Percentiles rank a stretch among this genome's conserved stretches.
Conservation (phyloP, 1,140 invertebrate species). For the Druon quercuslanigerum region DNA sequence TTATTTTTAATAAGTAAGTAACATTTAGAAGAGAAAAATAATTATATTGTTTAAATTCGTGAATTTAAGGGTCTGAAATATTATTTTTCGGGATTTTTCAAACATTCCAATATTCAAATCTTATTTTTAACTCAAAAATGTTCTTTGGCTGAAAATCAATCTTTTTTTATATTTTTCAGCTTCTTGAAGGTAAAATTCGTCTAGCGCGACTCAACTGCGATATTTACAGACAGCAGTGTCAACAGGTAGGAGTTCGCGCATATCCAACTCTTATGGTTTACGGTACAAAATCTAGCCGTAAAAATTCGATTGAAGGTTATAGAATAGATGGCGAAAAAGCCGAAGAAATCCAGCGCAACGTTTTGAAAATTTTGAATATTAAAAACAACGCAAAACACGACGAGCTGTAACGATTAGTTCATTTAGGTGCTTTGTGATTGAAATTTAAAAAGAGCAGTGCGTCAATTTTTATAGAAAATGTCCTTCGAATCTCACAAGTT, state of each 20-base stretch:
- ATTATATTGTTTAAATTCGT: too few relatives aligned
- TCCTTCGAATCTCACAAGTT: too few relatives aligned
- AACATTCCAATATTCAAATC: too few relatives aligned
- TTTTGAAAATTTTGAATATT: constrained; percentile 41
- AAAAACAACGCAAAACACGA: constrained; percentile 39
- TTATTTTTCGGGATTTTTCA: too few relatives aligned
- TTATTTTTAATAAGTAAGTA: too few relatives aligned
- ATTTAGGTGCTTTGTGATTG: constrained; percentile 42
- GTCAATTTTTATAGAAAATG: too few relatives aligned
- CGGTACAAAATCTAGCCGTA: constrained; percentile 35
- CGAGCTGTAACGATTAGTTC: constrained; percentile 46
- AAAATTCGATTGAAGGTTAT: constrained; percentile 43
- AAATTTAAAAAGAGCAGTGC: too few relatives aligned
- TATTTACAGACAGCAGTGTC: constrained; percentile 69
- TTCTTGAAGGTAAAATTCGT: constrained; percentile 74
- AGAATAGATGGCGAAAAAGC: constrained; percentile 46
- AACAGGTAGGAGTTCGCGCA: constrained; percentile 71
- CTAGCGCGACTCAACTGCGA: constrained; percentile 79
- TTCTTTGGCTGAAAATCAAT: neutral
- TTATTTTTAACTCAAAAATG: too few relatives aligned
- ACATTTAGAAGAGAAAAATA: too few relatives aligned
- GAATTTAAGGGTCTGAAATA: too few relatives aligned
- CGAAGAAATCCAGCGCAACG: constrained; percentile 48
- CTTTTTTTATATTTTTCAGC: constrained; percentile 62
- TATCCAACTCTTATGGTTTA: constrained; percentile 77